These are phyloP conservation scores for Cryptotis parvus DNA, from an alignment of 2,113 vertebrate species.

Conservation along the genomic window DNA sequence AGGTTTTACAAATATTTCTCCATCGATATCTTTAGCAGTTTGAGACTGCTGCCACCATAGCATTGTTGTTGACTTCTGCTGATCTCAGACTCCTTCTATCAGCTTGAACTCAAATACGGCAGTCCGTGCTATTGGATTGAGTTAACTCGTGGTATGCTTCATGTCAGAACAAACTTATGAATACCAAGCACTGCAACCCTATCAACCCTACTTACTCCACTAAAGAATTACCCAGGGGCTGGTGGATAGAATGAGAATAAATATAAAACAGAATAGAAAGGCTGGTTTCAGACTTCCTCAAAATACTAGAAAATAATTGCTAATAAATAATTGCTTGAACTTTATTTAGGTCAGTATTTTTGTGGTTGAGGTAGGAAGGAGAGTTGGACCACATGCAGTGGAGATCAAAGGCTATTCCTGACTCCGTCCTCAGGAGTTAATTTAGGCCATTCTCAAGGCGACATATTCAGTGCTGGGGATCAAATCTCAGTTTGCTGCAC, in stretches of 20 bases:
- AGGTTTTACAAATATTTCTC: not conserved
- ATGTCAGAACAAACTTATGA: not conserved
- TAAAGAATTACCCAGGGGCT: not conserved
- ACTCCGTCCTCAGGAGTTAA: too few relatives aligned
- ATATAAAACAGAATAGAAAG: not conserved
- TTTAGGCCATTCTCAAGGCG: too few relatives aligned
- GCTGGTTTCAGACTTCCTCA: not conserved
- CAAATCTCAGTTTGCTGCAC: too few relatives aligned
- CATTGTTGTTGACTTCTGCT: not conserved
- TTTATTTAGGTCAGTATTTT: too few relatives aligned
- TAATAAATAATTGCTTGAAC: not conserved
- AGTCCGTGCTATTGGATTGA: not conserved
- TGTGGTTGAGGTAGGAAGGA: too few relatives aligned
- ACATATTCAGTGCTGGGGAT: too few relatives aligned
- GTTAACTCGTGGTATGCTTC: not conserved
- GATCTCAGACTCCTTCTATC: not conserved
- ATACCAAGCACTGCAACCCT: not conserved
- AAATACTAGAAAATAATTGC: not conserved
- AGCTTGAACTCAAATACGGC: not conserved
- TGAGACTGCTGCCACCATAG: not conserved
- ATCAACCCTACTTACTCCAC: not conserved
- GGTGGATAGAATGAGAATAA: too few relatives aligned
- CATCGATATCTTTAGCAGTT: not conserved
- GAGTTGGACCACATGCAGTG: too few relatives aligned
- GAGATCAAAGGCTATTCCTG: too few relatives aligned